phyloP scores from a whole-genome alignment of 2,888 invertebrate species.

The Tridacna crocea region DNA sequence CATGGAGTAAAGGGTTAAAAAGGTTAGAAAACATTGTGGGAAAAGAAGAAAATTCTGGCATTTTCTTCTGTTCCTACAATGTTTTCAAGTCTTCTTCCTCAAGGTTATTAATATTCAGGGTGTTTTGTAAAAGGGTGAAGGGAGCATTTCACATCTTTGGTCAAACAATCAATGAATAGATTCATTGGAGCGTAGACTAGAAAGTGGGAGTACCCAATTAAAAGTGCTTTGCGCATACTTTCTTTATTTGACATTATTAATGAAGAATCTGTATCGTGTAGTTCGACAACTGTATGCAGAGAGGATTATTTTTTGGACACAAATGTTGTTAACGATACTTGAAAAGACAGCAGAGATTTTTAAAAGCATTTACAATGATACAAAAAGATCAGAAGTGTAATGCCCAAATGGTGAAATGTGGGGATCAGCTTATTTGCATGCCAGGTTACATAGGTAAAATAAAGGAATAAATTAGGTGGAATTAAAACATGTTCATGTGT shows the following conservation, averaged over 20 bases:
- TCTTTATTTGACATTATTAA: slow-evolving; percentile 22
- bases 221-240: slow-evolving; percentile 20
- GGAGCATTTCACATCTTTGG: slow-evolving; percentile 28
- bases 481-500: no score
- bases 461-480: not conserved
- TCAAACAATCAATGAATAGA: slow-evolving; percentile 24
- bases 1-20: no score
- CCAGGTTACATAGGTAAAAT: not conserved
- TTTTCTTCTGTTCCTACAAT: no score
- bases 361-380: not conserved
- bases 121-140: slow-evolving; percentile 8
- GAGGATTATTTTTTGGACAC: slow-evolving; percentile 17
- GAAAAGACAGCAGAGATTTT: not conserved
- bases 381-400: slow-evolving; percentile 8
- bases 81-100: no score
- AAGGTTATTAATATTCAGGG: no score
- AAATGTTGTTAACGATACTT: slow-evolving; percentile 1
- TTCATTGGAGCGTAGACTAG: slow-evolving; percentile 9
- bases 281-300: slow-evolving; percentile 5
- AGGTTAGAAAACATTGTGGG: no score
- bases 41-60: no score
- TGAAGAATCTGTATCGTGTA: slow-evolving; percentile 5
- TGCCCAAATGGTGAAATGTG: slow-evolving; percentile 3
- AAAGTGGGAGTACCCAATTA: slow-evolving; percentile 29
- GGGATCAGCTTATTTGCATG: not conserved